Percentiles rank a stretch among this genome's conserved stretches.
Conservation (phyloP, 2,113 vertebrate genomes). For the Ammodytes dubius region DNA sequence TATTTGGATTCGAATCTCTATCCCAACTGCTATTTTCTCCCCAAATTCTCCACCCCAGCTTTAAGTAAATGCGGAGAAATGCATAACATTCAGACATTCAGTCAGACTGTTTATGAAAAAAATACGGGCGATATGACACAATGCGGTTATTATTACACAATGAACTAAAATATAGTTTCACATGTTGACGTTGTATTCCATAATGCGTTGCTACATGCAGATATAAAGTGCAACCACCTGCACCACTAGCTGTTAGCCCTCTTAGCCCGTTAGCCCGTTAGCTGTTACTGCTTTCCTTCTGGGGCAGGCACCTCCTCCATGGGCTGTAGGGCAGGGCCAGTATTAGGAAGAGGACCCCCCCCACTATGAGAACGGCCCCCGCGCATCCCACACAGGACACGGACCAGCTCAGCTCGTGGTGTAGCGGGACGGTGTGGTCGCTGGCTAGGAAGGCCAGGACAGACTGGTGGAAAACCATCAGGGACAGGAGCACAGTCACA, state of each 20-base stretch:
- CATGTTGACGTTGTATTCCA: too few species aligned
- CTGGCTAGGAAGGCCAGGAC: conserved; percentile 84
- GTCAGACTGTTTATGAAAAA: too few species aligned
- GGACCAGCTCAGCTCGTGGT: conserved; percentile 90
- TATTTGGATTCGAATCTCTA: too few species aligned
- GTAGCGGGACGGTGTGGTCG: conserved; percentile 81
- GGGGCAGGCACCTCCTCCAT: conserved; percentile 82
- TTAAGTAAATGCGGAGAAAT: too few species aligned
- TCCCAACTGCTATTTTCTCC: too few species aligned
- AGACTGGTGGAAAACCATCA: conserved; percentile 89
- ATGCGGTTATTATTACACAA: too few species aligned
- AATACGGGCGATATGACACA: too few species aligned
- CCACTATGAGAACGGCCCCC: conserved; percentile 84
- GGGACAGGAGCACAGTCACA: conserved; percentile 84
- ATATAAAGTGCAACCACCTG: conserved; percentile 44
- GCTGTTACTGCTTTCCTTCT: conserved; percentile 53
- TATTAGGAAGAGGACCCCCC: conserved; percentile 84
- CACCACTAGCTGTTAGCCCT: conserved; percentile 63
- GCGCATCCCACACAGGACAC: conserved; percentile 86
- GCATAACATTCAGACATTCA: too few species aligned
- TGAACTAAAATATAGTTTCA: too few species aligned
- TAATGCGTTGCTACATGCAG: too few species aligned
- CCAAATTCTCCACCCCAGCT: too few species aligned
- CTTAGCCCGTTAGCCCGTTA: too few species aligned
- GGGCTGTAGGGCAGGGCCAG: conserved; percentile 85